Base-by-base conservation (phyloP, 2,797 vertebrate genomes). In the Myoxocephalus aenaeus region DNA sequence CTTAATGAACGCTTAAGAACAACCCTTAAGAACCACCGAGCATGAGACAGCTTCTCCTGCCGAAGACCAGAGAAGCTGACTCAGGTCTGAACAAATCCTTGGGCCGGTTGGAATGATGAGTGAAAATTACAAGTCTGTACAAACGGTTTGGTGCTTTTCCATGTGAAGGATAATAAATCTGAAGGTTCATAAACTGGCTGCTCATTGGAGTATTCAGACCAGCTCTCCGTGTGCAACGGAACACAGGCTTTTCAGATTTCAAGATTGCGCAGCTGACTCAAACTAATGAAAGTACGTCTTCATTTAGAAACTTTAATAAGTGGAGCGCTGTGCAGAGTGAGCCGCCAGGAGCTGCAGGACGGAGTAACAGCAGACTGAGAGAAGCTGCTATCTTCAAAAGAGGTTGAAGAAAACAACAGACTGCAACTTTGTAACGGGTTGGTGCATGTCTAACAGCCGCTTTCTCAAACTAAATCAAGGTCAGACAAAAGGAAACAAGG, bases 371-470 rank as follows among this genome's bases (percentile, higher is more conserved):
- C 40, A 14, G 13, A 42, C 40, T 13, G 12, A 42, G 40, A 13
- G 13, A 34, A 48, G 15, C 9, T 4, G 50, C 7, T 12, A 15
- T 42, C 53, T 29, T 29, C 25, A 17, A 7, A 29, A 56, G 25
- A 53, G 50, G 5, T 51, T 51, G 4, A 51, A 1, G 40, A 7
- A 48, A 42, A 56, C 15, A 59, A 14, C 29, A 20, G 7, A 29
- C 50, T 63, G 15, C 1, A 0, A 29, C 18, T 27, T 29, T 36
- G 4, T 32, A 58, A 71, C 13, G 9, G 42, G 74, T 59, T 61
- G 54, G 58, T 79, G 57, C 86, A 50, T 56, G 82, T 87, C 46
- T n/a, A 14, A 54, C 56, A 57, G 59, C 1, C 32, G 7, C 1
- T 18, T 44, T 54, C 15, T 13, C 36, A 38, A 0, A 34, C 34